Evolutionary conservation across 1,140 invertebrate species (phyloP).

Genomic region (Camponotus pennsylvanicus): DNA sequence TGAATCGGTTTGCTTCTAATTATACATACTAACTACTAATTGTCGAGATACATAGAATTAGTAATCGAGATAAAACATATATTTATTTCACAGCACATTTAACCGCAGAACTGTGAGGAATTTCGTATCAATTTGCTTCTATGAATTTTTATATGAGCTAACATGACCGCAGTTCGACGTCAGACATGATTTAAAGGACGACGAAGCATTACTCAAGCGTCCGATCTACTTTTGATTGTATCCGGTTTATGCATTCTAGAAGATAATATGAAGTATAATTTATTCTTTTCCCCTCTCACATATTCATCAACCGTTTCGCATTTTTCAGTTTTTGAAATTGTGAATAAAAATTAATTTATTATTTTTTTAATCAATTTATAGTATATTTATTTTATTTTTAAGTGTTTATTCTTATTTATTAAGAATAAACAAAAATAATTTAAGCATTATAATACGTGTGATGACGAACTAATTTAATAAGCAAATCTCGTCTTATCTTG

Average conservation of each 20-base stretch:
- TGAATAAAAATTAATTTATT: not conserved
- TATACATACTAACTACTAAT: constrained; percentile 33
- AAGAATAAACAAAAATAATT: constrained; percentile 6
- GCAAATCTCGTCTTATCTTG: constrained; percentile 39
- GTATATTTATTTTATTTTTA: not conserved
- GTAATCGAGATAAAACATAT: not conserved
- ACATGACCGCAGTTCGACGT: constrained; percentile 35
- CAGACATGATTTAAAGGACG: not conserved
- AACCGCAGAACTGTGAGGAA: constrained; percentile 7
- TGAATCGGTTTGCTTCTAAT: constrained; percentile 31
- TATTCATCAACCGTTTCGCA: not conserved
- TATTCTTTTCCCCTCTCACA: not conserved
- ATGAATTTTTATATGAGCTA: constrained; percentile 41
- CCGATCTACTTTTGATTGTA: constrained; percentile 26
- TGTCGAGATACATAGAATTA: not conserved
- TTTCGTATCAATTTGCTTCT: constrained; percentile 28
- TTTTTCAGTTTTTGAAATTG: not conserved
- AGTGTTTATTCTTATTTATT: not conserved
- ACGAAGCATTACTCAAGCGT: constrained; percentile 23
- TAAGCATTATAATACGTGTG: not conserved
- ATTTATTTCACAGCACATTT: constrained; percentile 38
- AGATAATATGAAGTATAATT: not conserved
- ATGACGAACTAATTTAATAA: constrained; percentile 33
- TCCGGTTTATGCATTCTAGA: not conserved
- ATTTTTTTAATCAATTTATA: not conserved